Base-by-base conservation (phyloP, 2,888 invertebrate genomes). In the Agrotis segetum region DNA sequence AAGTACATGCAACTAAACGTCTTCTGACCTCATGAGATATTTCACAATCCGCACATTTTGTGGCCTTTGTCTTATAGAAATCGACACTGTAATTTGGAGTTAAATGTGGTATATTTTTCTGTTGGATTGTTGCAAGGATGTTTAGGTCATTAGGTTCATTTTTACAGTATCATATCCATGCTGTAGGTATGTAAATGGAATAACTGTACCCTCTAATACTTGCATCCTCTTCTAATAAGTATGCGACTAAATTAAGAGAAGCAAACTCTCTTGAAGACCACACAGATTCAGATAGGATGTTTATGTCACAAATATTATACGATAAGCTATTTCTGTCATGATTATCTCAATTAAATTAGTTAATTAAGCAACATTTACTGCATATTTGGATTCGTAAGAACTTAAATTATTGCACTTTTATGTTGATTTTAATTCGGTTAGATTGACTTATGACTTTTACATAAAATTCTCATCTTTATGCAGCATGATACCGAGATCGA, bases 21-120 rank as follows among this genome's bases (percentile, higher is more conserved):
- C 77, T 79, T 71, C 75, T 79, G 85, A 85, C 86, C 83, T 86
- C 79, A 79, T 79, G 65, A 72, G 76, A 63, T 80, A 74, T 82
- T 85, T 84, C 82, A 81, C 79, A 84, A 85, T 77, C 72, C 64
- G 71, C 71, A 79, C 82, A 81, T 78, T 79, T 83, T 76, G 72
- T 67, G 71, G 83, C 76, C 74, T 83, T 85, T 85, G 84, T 84
- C 69, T 83, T 81, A 80, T 73, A 72, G 82, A 84, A 79, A 83
- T 80, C 67, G 80, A 75, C 83, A 74, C 77, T 80, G 70, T 74
- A 77, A 85, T 85, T 83, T 77, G 24, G 73, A 79, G 59, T 65
- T 85, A 68, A 72, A 70, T 74, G 63, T 82, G 58, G 67, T 58
- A 52, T 73, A 75, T 69, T 75, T 77, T 78, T 81, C 62, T 59